phyloP scores from a whole-genome alignment of 2,113 vertebrate species.

The Nerophis ophidion region DNA sequence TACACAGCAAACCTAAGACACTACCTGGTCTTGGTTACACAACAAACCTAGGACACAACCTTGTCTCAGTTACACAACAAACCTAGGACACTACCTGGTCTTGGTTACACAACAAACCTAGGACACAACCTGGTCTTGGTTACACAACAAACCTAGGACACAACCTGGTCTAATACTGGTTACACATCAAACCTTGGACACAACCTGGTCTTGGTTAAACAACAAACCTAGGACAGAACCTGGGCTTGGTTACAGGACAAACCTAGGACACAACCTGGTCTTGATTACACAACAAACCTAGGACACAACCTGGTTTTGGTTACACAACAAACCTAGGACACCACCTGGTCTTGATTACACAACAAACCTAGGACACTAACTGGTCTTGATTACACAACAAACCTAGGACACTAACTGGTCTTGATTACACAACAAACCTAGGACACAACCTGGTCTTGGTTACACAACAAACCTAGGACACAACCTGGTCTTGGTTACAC shows the following conservation, averaged over 20 bases:
- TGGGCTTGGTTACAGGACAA: constrained; percentile 66
- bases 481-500: not conserved
- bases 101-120: too few relatives aligned
- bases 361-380: not conserved
- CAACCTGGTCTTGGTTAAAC: not conserved
- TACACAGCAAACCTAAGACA: constrained; percentile 76
- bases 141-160: constrained; percentile 77
- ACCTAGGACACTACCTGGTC: not conserved
- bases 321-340: constrained; percentile 77
- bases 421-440: not conserved
- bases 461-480: constrained; percentile 76
- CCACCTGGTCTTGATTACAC: not conserved
- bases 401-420: constrained; percentile 53
- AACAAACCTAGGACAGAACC: not conserved
- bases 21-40: not conserved
- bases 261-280: constrained; percentile 54
- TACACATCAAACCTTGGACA: constrained; percentile 77
- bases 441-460: too few relatives aligned
- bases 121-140: too few relatives aligned
- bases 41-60: not conserved
- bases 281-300: not conserved
- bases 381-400: constrained; percentile 66
- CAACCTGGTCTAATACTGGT: too few relatives aligned
- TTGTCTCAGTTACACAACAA: too few relatives aligned
- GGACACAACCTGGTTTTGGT: too few relatives aligned